Evolutionary conservation across 2,888 invertebrate genomes (phyloP).

Genomic region (Sarcophaga rosellei): DNA sequence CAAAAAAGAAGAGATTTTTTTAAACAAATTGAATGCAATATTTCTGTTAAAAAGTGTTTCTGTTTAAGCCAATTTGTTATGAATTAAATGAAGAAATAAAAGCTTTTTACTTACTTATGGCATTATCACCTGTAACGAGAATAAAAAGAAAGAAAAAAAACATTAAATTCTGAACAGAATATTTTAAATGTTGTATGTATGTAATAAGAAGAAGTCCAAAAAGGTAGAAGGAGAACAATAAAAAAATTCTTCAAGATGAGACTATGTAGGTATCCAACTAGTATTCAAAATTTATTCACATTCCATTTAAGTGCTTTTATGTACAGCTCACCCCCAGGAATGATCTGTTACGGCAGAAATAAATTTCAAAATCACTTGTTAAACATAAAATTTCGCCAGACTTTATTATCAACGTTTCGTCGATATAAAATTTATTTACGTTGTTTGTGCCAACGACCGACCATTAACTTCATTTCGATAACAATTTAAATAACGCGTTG

Average conservation of each 20-base stretch:
- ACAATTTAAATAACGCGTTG: neutral
- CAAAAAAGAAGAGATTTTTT: slow-evolving; percentile 29
- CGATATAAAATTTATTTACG: slow-evolving; percentile 40
- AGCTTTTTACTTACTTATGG: slow-evolving; percentile 79
- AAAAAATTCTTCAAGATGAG: too few relatives aligned
- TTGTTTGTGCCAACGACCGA: slow-evolving; percentile 45
- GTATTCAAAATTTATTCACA: too few relatives aligned
- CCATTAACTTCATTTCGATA: slow-evolving; percentile 52
- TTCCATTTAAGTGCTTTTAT: too few relatives aligned
- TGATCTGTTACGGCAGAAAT: neutral
- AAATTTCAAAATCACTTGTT: slow-evolving; percentile 25
- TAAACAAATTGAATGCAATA: slow-evolving; percentile 75
- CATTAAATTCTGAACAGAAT: slow-evolving; percentile 18
- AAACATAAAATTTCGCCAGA: slow-evolving; percentile 56
- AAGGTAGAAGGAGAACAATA: neutral
- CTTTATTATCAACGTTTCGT: slow-evolving; percentile 60
- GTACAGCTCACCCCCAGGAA: too few relatives aligned
- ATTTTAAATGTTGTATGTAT: too few relatives aligned
- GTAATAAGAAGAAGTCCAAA: slow-evolving; percentile 1
- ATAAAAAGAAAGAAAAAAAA: slow-evolving; percentile 54
- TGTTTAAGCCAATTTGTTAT: slow-evolving; percentile 72
- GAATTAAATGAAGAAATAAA: neutral
- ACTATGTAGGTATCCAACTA: too few relatives aligned
- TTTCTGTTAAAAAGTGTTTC: slow-evolving; percentile 56
- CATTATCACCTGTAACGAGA: slow-evolving; percentile 78